Evolutionary conservation across 1,140 invertebrate genomes (phyloP).

Genomic region (Ctenoplectra terminalis): DNA sequence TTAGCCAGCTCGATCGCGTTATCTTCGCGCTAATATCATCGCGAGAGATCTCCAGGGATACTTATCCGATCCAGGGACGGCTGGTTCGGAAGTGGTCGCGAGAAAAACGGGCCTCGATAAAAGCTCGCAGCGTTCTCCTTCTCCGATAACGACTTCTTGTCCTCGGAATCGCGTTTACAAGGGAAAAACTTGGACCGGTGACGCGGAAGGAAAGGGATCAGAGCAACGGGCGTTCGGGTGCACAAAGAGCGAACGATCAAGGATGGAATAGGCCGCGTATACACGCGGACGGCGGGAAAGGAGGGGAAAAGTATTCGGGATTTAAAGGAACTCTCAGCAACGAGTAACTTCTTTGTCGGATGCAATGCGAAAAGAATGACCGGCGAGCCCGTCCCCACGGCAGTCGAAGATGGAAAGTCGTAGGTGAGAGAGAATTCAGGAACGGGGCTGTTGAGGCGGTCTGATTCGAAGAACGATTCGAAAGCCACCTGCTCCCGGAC

Average conservation of each 20-base stretch:
- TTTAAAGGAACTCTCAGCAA: conserved; percentile 59
- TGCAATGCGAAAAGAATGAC: conserved; percentile 68
- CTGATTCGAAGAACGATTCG: conserved; percentile 58
- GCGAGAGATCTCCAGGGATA: conserved; percentile 39
- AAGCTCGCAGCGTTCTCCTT: conserved; percentile 33
- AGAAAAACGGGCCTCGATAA: conserved; percentile 48
- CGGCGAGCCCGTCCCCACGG: background rate
- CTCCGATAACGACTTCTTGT: conserved; percentile 43
- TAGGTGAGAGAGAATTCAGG: conserved; percentile 30
- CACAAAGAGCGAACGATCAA: conserved; percentile 48
- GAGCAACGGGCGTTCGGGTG: background rate
- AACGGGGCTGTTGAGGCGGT: conserved; percentile 53
- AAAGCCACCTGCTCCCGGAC: conserved; percentile 71
- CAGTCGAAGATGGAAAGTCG: conserved; percentile 37
- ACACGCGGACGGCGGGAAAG: background rate
- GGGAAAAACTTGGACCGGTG: conserved; percentile 35
- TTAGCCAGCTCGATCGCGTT: conserved; percentile 5
- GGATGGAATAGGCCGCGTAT: conserved; percentile 7
- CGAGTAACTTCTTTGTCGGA: conserved; percentile 62
- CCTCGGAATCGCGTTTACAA: conserved; percentile 60
- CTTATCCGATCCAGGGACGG: background rate
- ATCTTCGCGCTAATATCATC: conserved; percentile 28
- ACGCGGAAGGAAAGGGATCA: conserved; percentile 43
- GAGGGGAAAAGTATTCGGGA: conserved; percentile 64
- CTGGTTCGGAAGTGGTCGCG: conserved; percentile 3